phyloP scores from a whole-genome alignment of 2,113 vertebrate genomes.

The Ammospiza caudacuta region DNA sequence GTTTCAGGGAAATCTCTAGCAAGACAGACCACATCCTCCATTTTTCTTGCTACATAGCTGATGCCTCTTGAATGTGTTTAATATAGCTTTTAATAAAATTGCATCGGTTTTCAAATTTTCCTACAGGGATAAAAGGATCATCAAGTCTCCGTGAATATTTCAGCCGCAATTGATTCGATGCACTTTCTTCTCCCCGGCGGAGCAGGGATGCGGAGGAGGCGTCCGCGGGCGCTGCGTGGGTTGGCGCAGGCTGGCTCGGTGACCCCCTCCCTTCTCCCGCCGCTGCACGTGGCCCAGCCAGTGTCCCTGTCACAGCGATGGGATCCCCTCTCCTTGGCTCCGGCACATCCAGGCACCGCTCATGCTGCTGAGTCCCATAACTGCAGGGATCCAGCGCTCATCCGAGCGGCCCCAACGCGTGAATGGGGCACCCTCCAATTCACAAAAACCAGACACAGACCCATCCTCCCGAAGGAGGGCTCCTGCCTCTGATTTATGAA shows the following conservation, averaged over 20 bases:
- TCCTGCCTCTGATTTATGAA: background rate
- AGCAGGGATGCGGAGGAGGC: background rate
- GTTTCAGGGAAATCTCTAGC: constrained; percentile 34
- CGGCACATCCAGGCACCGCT: background rate
- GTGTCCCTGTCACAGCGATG: background rate
- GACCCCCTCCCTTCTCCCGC: background rate
- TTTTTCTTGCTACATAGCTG: background rate
- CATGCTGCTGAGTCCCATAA: background rate
- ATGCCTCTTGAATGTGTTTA: background rate
- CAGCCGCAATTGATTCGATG: background rate
- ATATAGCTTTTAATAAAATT: background rate
- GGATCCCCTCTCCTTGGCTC: background rate
- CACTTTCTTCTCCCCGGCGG: background rate
- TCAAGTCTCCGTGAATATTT: background rate
- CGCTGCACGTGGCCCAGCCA: background rate
- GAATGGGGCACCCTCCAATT: background rate
- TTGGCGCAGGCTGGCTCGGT: background rate
- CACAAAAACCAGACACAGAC: background rate
- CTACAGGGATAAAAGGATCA: background rate
- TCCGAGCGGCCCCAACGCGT: background rate
- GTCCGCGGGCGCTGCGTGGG: background rate
- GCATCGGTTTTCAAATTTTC: background rate
- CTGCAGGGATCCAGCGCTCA: background rate
- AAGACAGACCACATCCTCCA: background rate
- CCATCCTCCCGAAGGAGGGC: background rate